Percentiles rank a stretch among this genome's conserved stretches.
phyloP scores from a whole-genome alignment of 2,797 vertebrate species.

The Coregonus ussuriensis region DNA sequence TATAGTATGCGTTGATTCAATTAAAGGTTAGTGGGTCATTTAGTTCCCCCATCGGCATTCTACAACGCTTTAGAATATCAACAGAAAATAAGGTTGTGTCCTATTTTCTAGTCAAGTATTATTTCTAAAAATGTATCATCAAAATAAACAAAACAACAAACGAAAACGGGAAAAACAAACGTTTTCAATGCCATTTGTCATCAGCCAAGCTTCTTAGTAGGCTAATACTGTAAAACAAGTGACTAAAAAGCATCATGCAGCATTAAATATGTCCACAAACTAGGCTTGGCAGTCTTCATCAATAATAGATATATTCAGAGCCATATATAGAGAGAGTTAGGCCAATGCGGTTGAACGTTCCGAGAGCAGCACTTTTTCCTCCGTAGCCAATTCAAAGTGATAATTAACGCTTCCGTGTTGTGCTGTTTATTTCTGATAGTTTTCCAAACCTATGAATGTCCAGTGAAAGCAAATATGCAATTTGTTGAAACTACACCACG shows the following conservation, averaged over 20 bases:
- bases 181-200: conserved; percentile 74
- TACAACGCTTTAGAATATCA: conserved; percentile 44
- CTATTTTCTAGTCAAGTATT: conserved; percentile 47
- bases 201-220: conserved; percentile 75
- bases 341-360: too few species aligned
- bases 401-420: too few species aligned
- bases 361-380: too few species aligned
- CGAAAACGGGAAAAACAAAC: conserved; percentile 72
- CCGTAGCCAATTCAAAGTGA: too few species aligned
- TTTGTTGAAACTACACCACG: too few species aligned
- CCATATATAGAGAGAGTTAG: too few species aligned
- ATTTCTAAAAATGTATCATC: conserved; percentile 52
- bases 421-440: too few species aligned
- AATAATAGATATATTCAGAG: conserved; percentile 57
- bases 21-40: conserved; percentile 43
- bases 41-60: conserved; percentile 49
- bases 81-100: conserved; percentile 22
- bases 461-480: too few species aligned
- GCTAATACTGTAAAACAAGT: conserved; percentile 79
- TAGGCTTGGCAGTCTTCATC: conserved; percentile 88
- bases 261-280: conserved; percentile 82
- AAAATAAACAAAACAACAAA: conserved; percentile 65
- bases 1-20: background rate
- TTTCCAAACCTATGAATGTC: too few species aligned
- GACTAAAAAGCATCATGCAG: conserved; percentile 86